These are phyloP conservation scores for Dendrocopos noguchii DNA, from an alignment of 2,113 vertebrate genomes.

Conservation along the genomic window DNA sequence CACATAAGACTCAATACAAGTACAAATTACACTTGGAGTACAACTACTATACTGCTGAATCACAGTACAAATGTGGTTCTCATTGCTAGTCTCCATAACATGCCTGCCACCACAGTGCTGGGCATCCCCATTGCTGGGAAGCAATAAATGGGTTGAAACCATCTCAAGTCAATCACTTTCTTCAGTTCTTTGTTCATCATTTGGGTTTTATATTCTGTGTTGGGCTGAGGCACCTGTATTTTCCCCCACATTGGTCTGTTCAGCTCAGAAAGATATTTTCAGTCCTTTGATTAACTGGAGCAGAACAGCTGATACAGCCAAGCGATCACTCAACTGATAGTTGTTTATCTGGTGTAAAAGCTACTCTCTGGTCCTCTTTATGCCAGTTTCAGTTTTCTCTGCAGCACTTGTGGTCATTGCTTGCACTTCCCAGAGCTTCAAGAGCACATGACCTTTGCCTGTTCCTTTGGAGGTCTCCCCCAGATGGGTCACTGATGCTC, in stretches of 20 bases:
- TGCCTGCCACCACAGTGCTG: accelerated
- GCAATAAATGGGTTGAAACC: neutral
- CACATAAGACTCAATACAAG: neutral
- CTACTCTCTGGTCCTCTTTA: neutral
- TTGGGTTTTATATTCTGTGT: neutral
- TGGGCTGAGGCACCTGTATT: neutral
- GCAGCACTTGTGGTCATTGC: accelerated
- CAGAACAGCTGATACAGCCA: neutral
- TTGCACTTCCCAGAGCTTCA: neutral
- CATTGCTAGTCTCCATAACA: neutral
- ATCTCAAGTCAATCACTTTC: neutral
- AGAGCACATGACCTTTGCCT: neutral
- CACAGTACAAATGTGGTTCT: accelerated
- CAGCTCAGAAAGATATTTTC: neutral
- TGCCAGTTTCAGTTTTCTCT: neutral
- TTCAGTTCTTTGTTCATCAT: neutral
- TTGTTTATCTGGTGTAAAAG: neutral
- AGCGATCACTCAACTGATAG: neutral
- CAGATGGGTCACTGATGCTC: neutral
- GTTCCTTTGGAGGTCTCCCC: neutral
- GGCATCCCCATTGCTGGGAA: neutral
- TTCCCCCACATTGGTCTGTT: neutral
- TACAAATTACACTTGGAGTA: neutral
- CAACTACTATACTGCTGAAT: neutral
- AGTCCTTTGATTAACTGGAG: neutral